phyloP scores from a whole-genome alignment of 2,888 invertebrate species.

The Nomada fabriciana region DNA sequence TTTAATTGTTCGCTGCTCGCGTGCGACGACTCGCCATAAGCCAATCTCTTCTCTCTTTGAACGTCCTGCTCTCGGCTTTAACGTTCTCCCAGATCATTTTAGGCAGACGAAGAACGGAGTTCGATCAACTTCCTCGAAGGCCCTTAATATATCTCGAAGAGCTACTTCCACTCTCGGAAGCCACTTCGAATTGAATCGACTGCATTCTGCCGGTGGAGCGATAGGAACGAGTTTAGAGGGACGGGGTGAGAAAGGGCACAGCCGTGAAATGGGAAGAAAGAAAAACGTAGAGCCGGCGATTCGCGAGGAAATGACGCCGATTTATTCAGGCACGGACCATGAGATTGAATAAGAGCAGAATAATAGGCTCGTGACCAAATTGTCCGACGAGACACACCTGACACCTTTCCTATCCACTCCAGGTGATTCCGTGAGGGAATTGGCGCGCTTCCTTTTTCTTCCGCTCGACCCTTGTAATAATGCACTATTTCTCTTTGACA shows the following conservation, averaged over 20 bases:
- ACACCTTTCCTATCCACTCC: slow-evolving; percentile 48
- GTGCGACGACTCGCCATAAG: slow-evolving; percentile 15
- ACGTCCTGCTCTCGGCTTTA: slow-evolving; percentile 35
- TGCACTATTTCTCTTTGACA: slow-evolving; percentile 23
- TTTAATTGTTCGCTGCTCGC: not conserved
- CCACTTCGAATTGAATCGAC: slow-evolving; percentile 72
- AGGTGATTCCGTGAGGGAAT: slow-evolving; percentile 29
- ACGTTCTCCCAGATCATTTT: slow-evolving; percentile 59
- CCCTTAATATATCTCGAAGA: slow-evolving; percentile 68
- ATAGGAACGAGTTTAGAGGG: slow-evolving; percentile 4
- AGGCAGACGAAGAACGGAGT: slow-evolving; percentile 26
- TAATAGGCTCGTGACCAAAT: slow-evolving; percentile 73
- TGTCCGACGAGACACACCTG: slow-evolving; percentile 69
- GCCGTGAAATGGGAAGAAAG: slow-evolving; percentile 64
- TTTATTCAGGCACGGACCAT: slow-evolving; percentile 74
- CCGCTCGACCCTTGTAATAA: not conserved
- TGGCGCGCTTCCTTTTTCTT: not conserved
- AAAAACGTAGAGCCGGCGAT: slow-evolving; percentile 68
- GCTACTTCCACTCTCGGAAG: slow-evolving; percentile 65
- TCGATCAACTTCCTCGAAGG: slow-evolving; percentile 48
- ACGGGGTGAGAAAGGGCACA: slow-evolving; percentile 42
- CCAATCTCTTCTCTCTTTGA: slow-evolving; percentile 44
- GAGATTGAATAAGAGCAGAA: slow-evolving; percentile 77
- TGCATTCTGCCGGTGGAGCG: slow-evolving; percentile 51
- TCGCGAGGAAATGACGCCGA: slow-evolving; percentile 72